Percentiles rank a stretch among this genome's conserved stretches.
Evolutionary conservation across 2,113 vertebrate genomes (phyloP).

Genomic region (Ovis aries): DNA sequence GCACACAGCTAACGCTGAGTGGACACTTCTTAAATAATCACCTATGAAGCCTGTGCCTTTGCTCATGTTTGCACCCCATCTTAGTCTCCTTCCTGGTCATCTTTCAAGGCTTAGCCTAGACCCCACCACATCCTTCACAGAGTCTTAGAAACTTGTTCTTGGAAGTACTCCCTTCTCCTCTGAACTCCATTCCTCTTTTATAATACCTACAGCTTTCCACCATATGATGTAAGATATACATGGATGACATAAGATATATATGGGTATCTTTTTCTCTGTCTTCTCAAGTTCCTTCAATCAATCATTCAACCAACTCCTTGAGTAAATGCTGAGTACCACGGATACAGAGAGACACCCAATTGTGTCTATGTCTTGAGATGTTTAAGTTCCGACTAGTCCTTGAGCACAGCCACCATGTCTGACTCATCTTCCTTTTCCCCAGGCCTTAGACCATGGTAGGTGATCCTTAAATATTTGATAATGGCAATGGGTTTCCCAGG

Average conservation of each 20-base stretch:
- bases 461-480: neutral
- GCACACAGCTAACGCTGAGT: neutral
- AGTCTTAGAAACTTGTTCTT: neutral
- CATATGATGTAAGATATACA: neutral
- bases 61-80: neutral
- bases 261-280: neutral
- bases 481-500: neutral
- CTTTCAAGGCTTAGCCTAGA: neutral
- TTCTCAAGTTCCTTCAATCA: neutral
- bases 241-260: neutral
- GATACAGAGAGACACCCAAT: neutral
- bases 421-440: neutral
- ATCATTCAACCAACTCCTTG: neutral
- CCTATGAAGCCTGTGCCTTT: neutral
- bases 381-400: neutral
- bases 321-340: neutral
- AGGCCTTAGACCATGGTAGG: neutral
- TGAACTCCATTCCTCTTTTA: neutral
- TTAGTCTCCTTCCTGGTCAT: neutral
- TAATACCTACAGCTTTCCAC: neutral
- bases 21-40: neutral
- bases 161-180: neutral
- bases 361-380: neutral
- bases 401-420: neutral
- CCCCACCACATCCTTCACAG: neutral